A percentile compares a stretch with the other conserved stretches of the same genome.
phyloP scores from a whole-genome alignment of 1,140 invertebrate genomes.

The Vollenhovia emeryi region DNA sequence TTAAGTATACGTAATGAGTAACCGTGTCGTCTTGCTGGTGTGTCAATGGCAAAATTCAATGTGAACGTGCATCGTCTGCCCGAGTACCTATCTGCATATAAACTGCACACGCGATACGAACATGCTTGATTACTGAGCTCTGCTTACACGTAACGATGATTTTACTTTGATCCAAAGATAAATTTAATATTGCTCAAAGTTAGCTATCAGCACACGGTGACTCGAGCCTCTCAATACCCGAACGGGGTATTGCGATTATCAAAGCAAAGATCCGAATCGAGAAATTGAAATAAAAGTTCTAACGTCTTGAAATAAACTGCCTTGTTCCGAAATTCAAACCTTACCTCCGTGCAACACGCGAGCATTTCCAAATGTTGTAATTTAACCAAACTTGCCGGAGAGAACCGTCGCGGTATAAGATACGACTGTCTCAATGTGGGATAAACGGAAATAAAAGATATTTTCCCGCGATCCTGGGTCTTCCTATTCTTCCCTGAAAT shows the following conservation, averaged over 20 bases:
- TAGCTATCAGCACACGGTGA: neutral
- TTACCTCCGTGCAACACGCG: neutral
- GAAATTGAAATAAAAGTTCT: neutral
- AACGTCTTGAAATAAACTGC: neutral
- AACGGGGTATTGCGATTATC: neutral
- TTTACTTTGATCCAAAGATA: constrained; percentile 25
- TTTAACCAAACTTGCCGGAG: neutral
- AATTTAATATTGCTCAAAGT: constrained; percentile 18
- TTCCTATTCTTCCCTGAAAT: neutral
- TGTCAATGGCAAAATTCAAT: constrained; percentile 39
- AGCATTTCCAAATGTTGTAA: neutral
- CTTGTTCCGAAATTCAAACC: neutral
- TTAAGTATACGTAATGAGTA: constrained; percentile 56
- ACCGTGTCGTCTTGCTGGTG: constrained; percentile 39
- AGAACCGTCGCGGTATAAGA: neutral
- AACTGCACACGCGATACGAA: constrained; percentile 44
- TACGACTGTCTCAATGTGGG: neutral
- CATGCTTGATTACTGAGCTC: constrained; percentile 40
- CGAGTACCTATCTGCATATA: constrained; percentile 38
- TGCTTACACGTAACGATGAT: constrained; percentile 17
- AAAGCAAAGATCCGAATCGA: neutral
- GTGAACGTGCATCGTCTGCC: constrained; percentile 17
- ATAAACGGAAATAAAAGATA: constrained; percentile 30
- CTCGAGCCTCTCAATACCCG: neutral
- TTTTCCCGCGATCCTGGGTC: neutral